These are phyloP conservation scores for Epinephelus fuscoguttatus DNA, from an alignment of 2,113 vertebrate species.

Conservation along the genomic window DNA sequence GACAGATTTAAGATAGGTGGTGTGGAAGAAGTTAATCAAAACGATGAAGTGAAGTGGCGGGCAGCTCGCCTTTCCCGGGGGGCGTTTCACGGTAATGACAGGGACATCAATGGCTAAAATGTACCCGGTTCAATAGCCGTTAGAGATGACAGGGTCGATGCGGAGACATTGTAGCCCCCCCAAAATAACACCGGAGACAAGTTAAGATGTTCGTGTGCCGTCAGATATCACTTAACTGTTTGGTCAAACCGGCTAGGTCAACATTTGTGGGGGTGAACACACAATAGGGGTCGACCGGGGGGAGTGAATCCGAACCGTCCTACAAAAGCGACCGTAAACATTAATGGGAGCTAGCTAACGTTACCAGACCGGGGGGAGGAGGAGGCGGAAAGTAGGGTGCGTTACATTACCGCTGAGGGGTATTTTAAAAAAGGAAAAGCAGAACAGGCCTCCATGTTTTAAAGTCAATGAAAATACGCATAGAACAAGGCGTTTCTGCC, in stretches of 20 bases:
- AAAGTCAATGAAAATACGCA: slow-evolving; percentile 67
- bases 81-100: slow-evolving; percentile 56
- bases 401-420: slow-evolving; percentile 22
- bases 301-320: slow-evolving; percentile 44
- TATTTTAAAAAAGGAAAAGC: slow-evolving; percentile 5
- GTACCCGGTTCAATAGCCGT: slow-evolving; percentile 20
- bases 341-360: slow-evolving; percentile 63
- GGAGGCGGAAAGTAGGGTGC: slow-evolving; percentile 49
- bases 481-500: slow-evolving; percentile 58
- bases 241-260: slow-evolving; percentile 22
- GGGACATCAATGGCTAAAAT: slow-evolving; percentile 42
- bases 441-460: slow-evolving; percentile 68
- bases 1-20: not conserved
- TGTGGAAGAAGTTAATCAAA: slow-evolving; percentile 25
- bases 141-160: slow-evolving; percentile 7
- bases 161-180: not conserved
- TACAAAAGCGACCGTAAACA: slow-evolving; percentile 57
- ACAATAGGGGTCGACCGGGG: slow-evolving; percentile 60
- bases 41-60: slow-evolving; percentile 18
- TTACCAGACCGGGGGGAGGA: slow-evolving; percentile 39
- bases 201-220: not conserved
- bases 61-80: slow-evolving; percentile 43
- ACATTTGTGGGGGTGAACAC: slow-evolving; percentile 27
- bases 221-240: not conserved
- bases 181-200: slow-evolving; percentile 3